Evolutionary conservation across 2,888 invertebrate genomes (phyloP), one percentile per base, ranked within the genome.

Genomic region (Synanthedon tipuliformis): DNA sequence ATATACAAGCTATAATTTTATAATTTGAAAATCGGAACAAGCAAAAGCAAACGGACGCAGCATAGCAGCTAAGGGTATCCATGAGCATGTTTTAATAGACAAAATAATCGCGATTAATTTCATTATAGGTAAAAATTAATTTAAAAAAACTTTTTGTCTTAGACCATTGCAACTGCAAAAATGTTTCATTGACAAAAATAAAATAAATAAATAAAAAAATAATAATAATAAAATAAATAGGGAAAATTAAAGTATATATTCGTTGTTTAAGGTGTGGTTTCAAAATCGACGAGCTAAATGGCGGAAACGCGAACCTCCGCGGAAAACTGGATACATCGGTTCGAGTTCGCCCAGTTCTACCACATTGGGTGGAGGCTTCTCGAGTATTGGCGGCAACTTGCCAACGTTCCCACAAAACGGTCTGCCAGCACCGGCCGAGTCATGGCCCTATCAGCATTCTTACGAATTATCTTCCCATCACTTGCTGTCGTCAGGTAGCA

Each of bases 211-310:
- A n/a, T n/a, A n/a, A n/a, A n/a, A n/a, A n/a, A n/a, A n/a, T n/a
- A n/a, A n/a, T n/a, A n/a, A n/a, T n/a, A n/a, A n/a, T n/a, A n/a
- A n/a, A n/a, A n/a, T n/a, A n/a, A n/a, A 34, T 34, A 23, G 23
- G 34, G 10, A 15, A 13, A 48, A 7, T 34, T 10, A 34, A 34
- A 34, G 34, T 34, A 34, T 5, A 23, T 27, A 54, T 12, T 60
- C 73, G 74, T 51, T 58, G 58, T 54, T 54, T 54, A 64, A 88
- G 78, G 95, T 95, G 40, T 95, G 95, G 95, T 95, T 95, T 77
- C 94, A 95, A 85, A 97, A 97, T 74, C 90, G 97, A 58, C 90
- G 97, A 58, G 97, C 97, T 12, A 97, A 97, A 76, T 97, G 97
- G 97, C 91, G 97, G 51, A 97, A 97, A 74, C 91, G 96, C 41